These are phyloP conservation scores for Zapus hudsonius DNA, from an alignment of 2,113 vertebrate genomes.

Conservation along the genomic window DNA sequence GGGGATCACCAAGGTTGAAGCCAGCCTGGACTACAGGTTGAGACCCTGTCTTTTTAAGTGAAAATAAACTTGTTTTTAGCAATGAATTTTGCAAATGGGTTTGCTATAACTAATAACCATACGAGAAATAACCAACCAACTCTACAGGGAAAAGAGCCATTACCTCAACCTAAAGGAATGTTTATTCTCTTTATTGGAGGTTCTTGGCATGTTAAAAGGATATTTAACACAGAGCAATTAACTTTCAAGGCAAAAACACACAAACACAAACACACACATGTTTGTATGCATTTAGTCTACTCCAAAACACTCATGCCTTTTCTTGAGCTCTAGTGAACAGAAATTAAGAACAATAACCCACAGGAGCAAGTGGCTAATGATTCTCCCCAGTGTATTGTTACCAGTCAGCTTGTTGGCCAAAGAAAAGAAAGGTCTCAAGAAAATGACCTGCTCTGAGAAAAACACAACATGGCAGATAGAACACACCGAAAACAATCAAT, in stretches of 20 bases:
- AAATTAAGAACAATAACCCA: slow-evolving; percentile 13
- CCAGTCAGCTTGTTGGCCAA: slow-evolving; percentile 1
- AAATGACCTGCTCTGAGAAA: background rate
- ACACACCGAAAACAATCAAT: background rate
- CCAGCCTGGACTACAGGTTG: background rate
- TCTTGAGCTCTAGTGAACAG: background rate
- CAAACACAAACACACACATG: background rate
- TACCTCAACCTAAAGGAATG: background rate
- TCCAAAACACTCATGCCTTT: background rate
- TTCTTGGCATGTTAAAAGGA: background rate
- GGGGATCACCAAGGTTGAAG: background rate
- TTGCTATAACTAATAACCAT: background rate
- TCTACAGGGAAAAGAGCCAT: background rate
- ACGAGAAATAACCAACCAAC: background rate
- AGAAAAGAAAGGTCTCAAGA: slow-evolving; percentile 50
- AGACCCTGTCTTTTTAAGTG: background rate
- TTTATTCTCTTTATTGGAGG: background rate
- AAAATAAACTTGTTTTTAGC: slow-evolving; percentile 13
- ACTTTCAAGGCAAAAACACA: background rate
- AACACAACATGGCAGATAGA: background rate
- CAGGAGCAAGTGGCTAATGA: slow-evolving; percentile 20
- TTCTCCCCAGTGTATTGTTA: background rate
- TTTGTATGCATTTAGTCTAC: background rate
- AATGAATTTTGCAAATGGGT: slow-evolving; percentile 21
- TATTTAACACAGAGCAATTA: slow-evolving; percentile 32